Base-by-base conservation (phyloP, 2,113 vertebrate species). In the Cariama cristata region DNA sequence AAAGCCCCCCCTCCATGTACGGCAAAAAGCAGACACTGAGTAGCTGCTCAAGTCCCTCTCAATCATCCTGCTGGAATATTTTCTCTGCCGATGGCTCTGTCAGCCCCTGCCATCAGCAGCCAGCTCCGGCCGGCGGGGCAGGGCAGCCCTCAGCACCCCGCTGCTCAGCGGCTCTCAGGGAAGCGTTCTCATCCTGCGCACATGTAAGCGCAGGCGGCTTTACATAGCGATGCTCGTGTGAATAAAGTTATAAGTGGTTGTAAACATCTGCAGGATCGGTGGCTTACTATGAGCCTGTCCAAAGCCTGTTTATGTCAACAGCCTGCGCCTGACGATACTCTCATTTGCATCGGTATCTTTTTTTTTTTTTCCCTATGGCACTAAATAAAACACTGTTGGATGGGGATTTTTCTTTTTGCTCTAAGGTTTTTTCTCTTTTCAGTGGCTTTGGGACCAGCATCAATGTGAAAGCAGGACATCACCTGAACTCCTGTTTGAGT, bases 31-130 rank as follows among this genome's bases (percentile, higher is more conserved):
- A 96, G 94, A 92, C 86, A 67, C 56, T 3, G 40, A 89, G 73
- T 49, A 89, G 76, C 67, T 75, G 40, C 85, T 68, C 10, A 7
- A 92, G 74, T 90, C 83, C 64, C 45, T 92, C 97, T 91, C 92
- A 88, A 69, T 86, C 93, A 88, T 93, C 89, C 93, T 87, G 93
- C 94, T 16, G 40, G 73, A 67, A 74, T 76, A 86, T 93, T 97
- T 97, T 76, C 38, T 92, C 53, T 69, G 93, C 89, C 76, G 63
- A 49, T 80, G 73, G 49, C 86, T 92, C 93, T 72, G 92, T 96
- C 91, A 94, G 93, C 93, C 96, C 94, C 92, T 88, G 74, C 95
- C 94, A 92, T 75, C 91, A 95, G 76, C 83, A 91, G 88, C 62
- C 95, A 94, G 86, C 80, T 81, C 73, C 68, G 81, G 77, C 86